These are phyloP conservation scores for Bubo blakistoni DNA, from an alignment of 2,113 vertebrate species.

Conservation along the genomic window DNA sequence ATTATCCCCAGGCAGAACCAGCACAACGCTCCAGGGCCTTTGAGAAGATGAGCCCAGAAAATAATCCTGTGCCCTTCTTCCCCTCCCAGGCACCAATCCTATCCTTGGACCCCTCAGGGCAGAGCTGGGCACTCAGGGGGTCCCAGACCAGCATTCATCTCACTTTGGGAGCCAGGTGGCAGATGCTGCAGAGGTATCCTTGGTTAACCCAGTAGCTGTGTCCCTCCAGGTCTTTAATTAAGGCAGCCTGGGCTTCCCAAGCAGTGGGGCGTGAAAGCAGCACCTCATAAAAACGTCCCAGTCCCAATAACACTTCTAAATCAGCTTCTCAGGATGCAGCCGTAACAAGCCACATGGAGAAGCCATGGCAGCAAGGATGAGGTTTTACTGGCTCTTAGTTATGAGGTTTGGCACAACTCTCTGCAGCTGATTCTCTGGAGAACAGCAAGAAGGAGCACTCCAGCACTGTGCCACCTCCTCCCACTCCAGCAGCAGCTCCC, in stretches of 20 bases:
- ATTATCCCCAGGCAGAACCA: not conserved
- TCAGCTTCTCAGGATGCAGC: not conserved
- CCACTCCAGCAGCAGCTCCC: not conserved
- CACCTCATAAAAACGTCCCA: not conserved
- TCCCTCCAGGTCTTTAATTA: not conserved
- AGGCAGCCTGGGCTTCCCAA: not conserved
- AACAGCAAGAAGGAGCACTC: not conserved
- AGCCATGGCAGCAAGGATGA: not conserved
- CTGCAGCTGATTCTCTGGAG: not conserved
- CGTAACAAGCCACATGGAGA: not conserved
- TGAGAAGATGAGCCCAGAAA: not conserved
- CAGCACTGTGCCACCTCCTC: not conserved
- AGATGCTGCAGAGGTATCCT: not conserved
- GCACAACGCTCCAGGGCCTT: fast-evolving
- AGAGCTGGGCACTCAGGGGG: not conserved
- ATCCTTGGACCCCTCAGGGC: not conserved
- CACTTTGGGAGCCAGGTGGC: not conserved
- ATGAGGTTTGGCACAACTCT: not conserved
- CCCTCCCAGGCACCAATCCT: not conserved
- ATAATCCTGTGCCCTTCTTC: not conserved
- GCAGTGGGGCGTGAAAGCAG: not conserved
- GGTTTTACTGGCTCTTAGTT: not conserved
- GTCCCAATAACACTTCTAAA: not conserved
- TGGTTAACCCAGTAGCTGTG: not conserved
- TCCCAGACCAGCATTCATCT: not conserved